Conservation (phyloP, 2,888 invertebrate genomes). For the Drosophila multiciliata region DNA sequence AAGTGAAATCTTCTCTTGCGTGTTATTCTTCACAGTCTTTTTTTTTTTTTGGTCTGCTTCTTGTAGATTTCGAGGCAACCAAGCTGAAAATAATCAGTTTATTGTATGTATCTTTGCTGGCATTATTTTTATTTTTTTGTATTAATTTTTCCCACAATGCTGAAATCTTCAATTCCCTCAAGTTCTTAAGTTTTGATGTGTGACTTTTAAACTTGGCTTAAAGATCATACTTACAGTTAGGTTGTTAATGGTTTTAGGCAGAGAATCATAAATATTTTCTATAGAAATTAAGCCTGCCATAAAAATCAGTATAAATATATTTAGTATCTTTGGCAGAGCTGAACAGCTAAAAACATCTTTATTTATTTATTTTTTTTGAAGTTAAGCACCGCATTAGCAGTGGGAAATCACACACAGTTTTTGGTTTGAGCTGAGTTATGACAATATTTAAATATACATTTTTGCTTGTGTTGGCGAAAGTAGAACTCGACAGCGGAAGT, state of each 20-base stretch:
- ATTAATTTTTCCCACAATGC: background rate
- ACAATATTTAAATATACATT: conserved; percentile 40
- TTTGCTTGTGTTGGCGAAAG: conserved; percentile 65
- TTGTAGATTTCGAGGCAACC: conserved; percentile 29
- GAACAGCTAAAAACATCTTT: background rate
- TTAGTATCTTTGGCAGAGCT: background rate
- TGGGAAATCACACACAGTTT: conserved; percentile 12
- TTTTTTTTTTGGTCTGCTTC: conserved; percentile 6
- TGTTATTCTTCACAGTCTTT: conserved; percentile 21
- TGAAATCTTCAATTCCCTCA: background rate
- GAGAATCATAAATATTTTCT: background rate
- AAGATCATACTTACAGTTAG: background rate
- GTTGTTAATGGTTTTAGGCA: background rate
- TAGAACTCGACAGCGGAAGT: conserved; percentile 75
- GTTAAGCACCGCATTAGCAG: conserved; percentile 20
- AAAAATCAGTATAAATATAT: background rate
- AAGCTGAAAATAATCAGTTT: conserved; percentile 36
- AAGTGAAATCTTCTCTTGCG: conserved; percentile 64
- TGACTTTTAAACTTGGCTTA: background rate
- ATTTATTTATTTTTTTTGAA: background rate
- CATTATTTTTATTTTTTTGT: background rate
- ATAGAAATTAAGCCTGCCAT: background rate
- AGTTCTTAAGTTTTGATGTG: background rate
- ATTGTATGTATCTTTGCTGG: conserved; percentile 10
- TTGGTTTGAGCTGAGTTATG: conserved; percentile 25